phyloP scores from a whole-genome alignment of 1,140 invertebrate genomes.

The Leptonema lineaticorne region DNA sequence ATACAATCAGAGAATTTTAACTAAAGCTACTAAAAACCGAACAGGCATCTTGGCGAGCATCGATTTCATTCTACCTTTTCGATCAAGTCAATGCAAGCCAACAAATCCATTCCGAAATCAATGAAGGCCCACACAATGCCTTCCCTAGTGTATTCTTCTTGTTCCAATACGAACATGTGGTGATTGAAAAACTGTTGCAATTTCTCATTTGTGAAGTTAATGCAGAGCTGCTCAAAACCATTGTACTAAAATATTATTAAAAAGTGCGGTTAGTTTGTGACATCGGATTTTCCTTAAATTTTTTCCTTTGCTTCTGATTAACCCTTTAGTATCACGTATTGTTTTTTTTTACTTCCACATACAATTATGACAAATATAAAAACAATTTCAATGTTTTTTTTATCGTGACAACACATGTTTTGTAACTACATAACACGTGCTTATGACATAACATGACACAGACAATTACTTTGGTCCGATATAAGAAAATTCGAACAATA shows the following conservation, averaged over 20 bases:
- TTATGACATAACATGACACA: no score
- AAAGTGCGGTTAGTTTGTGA: not conserved
- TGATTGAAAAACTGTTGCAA: conserved; percentile 98
- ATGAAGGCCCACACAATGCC: conserved; percentile 94
- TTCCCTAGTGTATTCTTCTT: conserved; percentile 95
- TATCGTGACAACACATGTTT: no score
- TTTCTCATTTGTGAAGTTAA: conserved; percentile 98
- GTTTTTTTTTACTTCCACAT: no score
- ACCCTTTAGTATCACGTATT: no score
- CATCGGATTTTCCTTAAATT: not conserved
- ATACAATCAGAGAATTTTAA: not conserved
- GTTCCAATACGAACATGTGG: conserved; percentile 97
- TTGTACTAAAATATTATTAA: conserved; percentile 70
- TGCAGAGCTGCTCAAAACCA: conserved; percentile 97
- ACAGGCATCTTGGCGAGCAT: not conserved
- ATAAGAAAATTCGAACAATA: no score
- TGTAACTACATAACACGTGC: no score
- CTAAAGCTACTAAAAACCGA: conserved; percentile 5
- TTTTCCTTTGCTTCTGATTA: no score
- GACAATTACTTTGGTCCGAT: no score
- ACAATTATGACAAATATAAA: no score
- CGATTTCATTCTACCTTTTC: conserved; percentile 79
- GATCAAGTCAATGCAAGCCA: conserved; percentile 95
- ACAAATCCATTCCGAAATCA: conserved; percentile 96
- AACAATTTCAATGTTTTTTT: no score